Evolutionary conservation across 2,797 vertebrate genomes (phyloP).

Genomic region (Labeo calbasu): DNA sequence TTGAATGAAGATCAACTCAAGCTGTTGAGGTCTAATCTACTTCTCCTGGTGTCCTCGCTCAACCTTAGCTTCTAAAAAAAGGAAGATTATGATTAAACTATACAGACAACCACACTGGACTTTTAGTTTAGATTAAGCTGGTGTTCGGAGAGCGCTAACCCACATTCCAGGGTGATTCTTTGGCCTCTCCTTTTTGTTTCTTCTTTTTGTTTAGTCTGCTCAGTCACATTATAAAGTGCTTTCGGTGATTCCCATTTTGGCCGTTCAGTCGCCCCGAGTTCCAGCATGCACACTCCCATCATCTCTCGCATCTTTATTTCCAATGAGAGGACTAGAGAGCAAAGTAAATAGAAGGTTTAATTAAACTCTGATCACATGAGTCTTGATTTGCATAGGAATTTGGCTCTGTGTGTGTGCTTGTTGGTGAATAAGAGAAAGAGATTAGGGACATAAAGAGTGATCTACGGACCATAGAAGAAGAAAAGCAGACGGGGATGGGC

Average conservation of each 20-base stretch:
- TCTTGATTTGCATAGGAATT: slow-evolving; percentile 53
- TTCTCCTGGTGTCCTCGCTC: neutral
- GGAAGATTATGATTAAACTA: neutral
- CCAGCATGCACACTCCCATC: neutral
- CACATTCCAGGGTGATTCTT: slow-evolving; percentile 17
- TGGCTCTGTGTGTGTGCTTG: slow-evolving; percentile 11
- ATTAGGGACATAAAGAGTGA: slow-evolving; percentile 2
- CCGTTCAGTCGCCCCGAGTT: slow-evolving; percentile 65
- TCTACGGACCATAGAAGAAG: neutral
- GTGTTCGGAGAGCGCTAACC: neutral
- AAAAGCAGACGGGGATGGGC: neutral
- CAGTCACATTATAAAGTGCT: slow-evolving; percentile 66
- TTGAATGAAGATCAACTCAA: neutral
- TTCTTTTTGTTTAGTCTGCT: slow-evolving; percentile 50
- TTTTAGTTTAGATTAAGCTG: slow-evolving; percentile 11
- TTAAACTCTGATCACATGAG: slow-evolving; percentile 45
- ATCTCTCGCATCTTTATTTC: slow-evolving; percentile 25
- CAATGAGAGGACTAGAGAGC: slow-evolving; percentile 31
- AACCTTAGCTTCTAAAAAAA: neutral
- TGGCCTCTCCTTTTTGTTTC: slow-evolving; percentile 5
- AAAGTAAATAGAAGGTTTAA: slow-evolving; percentile 36
- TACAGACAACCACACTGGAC: neutral
- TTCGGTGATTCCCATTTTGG: slow-evolving; percentile 68
- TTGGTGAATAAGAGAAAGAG: neutral
- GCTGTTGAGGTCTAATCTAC: neutral